A percentile compares a stretch with the other conserved stretches of the same genome.
Conservation (phyloP, 2,888 invertebrate genomes). For the Lepidonotus clava region DNA sequence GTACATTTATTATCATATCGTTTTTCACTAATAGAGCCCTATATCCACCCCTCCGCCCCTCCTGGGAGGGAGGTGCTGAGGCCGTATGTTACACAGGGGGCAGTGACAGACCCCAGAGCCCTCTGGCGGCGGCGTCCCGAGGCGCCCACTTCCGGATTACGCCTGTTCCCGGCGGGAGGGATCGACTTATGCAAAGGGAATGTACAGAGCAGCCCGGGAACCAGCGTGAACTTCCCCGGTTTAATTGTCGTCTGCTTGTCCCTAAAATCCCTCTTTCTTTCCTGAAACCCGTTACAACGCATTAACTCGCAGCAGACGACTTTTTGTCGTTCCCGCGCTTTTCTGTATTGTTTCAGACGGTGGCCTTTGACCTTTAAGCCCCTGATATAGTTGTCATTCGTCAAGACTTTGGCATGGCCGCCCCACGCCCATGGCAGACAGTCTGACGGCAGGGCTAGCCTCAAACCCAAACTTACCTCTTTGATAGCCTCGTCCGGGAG, state of each 20-base stretch:
- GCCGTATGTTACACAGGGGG: not conserved
- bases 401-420: not conserved
- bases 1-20: too few relatives aligned
- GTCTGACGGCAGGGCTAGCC: not conserved
- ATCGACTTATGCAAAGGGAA: not conserved
- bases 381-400: constrained; percentile 12
- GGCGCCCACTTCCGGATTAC: not conserved
- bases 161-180: not conserved
- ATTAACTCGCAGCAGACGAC: not conserved
- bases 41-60: too few relatives aligned
- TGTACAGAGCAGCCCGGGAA: not conserved
- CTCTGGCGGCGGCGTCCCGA: not conserved
- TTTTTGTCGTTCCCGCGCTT: not conserved
- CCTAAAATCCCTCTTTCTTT: too few relatives aligned
- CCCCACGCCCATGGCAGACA: not conserved
- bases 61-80: too few relatives aligned
- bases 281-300: not conserved
- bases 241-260: too few relatives aligned
- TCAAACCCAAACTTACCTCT: not conserved
- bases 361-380: not conserved
- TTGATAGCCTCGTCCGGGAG: not conserved
- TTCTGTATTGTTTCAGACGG: not conserved
- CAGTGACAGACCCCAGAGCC: not conserved
- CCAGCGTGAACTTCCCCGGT: too few relatives aligned
- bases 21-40: too few relatives aligned